phyloP scores from a whole-genome alignment of 2,113 vertebrate genomes.

The Oncorhynchus tshawytscha region DNA sequence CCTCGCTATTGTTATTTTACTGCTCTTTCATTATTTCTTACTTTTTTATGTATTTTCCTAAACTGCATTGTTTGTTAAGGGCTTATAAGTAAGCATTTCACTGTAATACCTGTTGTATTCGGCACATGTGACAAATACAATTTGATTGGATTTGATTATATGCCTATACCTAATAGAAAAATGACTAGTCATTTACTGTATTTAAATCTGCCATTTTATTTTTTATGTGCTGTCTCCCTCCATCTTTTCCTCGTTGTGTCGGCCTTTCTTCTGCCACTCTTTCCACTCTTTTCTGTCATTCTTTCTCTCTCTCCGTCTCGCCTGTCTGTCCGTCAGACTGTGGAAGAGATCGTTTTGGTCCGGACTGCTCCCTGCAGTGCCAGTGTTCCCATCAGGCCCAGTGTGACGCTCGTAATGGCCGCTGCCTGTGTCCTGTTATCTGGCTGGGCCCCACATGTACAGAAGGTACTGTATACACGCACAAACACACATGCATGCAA shows the following conservation, averaged over 20 bases:
- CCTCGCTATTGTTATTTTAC: too few species aligned
- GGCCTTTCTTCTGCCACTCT: background rate
- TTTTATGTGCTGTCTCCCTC: background rate
- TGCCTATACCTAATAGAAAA: too few species aligned
- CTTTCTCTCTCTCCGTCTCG: conserved; percentile 9
- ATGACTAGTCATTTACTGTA: too few species aligned
- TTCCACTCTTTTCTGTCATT: background rate
- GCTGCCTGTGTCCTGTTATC: conserved; percentile 65
- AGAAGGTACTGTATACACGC: conserved; percentile 61
- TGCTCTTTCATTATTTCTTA: too few species aligned
- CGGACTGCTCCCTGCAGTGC: conserved; percentile 68
- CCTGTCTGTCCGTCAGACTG: conserved; percentile 65
- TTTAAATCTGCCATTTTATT: background rate
- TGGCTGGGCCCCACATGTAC: conserved; percentile 77
- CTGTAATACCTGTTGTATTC: too few species aligned
- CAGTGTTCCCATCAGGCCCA: conserved; percentile 64
- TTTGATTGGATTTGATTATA: too few species aligned
- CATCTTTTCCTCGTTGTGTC: background rate
- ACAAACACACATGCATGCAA: conserved; percentile 11
- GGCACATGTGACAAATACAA: too few species aligned
- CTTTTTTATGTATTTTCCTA: too few species aligned
- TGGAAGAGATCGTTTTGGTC: conserved; percentile 63
- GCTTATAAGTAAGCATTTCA: too few species aligned
- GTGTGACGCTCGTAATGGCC: conserved; percentile 70
- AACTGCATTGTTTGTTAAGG: too few species aligned